Evolutionary conservation across 2,888 invertebrate species (phyloP), one percentile per base, ranked within the genome.

Genomic region (Patella ulyssiponensis): DNA sequence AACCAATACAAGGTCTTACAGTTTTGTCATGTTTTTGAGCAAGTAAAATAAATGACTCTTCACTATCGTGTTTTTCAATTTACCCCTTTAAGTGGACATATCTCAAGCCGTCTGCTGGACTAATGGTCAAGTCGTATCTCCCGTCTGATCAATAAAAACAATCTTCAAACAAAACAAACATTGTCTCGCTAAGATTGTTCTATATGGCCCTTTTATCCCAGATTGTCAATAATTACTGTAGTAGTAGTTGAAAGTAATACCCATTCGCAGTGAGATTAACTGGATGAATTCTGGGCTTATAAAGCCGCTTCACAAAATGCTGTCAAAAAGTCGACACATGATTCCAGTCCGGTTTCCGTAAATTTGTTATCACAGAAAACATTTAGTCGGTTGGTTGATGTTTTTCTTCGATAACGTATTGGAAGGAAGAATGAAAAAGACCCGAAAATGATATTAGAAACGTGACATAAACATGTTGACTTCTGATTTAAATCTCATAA

Each of bases 401-500:
- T 64, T 64, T 64, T 64, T 64, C 64, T 64, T 64, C 64, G 64
- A 64, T 64, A 64, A 20, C 64, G 20, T 64, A 64, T 64, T 64
- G 64, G 23, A 64, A 23, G 23, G 20, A 20, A 20, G 14, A 23
- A 64, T 64, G 64, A 64, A 64, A 64, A 64, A 64, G 64, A 64
- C 64, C 20, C 23, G 64, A 64, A 64, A 64, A 64, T 23, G 64
- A 64, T 64, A 64, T 64, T 11, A 64, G 64, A 64, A 64, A 64
- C 64, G 64, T 64, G 64, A 64, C 64, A 64, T 64, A 23, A 23
- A 64, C 64, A 64, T 64, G 64, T 64, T 64, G 64, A 64, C 64
- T 64, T 64, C 64, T 64, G 64, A 64, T 64, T 64, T 64, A 64
- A 20, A 64, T 64, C 64, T 20, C 64, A 64, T 64, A 64, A 64